Percentiles rank a stretch among this genome's conserved stretches.
These are phyloP conservation scores for Phylloscopus whistleri DNA, from an alignment of 2,113 vertebrate species.

Conservation along the genomic window DNA sequence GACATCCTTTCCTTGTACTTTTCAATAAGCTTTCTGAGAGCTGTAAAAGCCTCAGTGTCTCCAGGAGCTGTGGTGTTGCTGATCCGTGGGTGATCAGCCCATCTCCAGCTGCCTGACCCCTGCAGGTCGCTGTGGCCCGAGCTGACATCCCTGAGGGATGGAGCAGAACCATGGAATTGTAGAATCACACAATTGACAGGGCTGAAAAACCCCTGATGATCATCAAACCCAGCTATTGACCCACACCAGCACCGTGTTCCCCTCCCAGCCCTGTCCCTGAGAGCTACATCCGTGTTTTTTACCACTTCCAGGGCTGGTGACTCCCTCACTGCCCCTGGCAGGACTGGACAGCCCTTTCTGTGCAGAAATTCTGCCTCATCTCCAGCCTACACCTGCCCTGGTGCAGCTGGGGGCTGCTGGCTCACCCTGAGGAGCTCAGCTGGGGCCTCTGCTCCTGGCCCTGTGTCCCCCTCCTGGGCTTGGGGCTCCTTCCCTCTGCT, in stretches of 20 bases:
- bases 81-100: rapidly evolving
- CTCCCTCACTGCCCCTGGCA: not conserved
- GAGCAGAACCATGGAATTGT: not conserved
- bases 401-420: not conserved
- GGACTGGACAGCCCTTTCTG: not conserved
- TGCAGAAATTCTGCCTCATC: no score
- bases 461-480: not conserved
- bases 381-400: not conserved
- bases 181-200: not conserved
- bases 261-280: not conserved
- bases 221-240: not conserved
- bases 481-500: not conserved
- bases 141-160: not conserved
- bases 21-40: not conserved
- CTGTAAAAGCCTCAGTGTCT: rapidly evolving
- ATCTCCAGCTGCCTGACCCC: not conserved
- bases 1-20: not conserved
- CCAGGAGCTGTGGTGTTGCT: not conserved
- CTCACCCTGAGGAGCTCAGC: not conserved
- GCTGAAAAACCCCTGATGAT: not conserved
- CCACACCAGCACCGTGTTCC: not conserved
- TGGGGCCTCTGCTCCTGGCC: not conserved
- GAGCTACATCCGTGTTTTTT: not conserved
- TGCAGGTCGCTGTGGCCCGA: not conserved
- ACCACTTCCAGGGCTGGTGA: not conserved